Base-by-base conservation (phyloP, 2,113 vertebrate genomes). In the Galemys pyrenaicus region DNA sequence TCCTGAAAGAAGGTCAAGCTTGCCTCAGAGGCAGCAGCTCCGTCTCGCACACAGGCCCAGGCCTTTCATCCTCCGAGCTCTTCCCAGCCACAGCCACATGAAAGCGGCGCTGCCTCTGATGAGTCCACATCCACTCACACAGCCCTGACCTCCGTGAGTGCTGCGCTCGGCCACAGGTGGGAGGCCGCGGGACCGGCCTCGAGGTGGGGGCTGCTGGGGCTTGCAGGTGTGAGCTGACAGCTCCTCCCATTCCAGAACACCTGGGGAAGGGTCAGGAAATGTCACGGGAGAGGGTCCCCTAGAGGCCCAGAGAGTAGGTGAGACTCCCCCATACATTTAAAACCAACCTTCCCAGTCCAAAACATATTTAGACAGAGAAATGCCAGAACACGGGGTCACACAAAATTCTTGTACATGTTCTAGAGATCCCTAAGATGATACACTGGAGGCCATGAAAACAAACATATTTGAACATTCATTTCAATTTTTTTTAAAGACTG, bases 1-100 rank as follows among this genome's bases (percentile, higher is more conserved):
- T 84, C 71, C 58, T 67, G 17, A 22, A 32, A 37, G 82, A 84
- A 77, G 51, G 85, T 88, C 82, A 56, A 19, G 1, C 32, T 5
- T 0, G 1, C 83, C 46, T 12, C 74, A 51, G 41, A n/a, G 0
- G 1, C 46, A 73, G 24, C 3, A n/a, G 37, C 28, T 58, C 65
- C 13, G 8, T n/a, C 26, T 22, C 32, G 46, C 81, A 35, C 5
- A 67, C 51, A 24, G 49, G 49, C 9, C 39, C 6, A 0, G 2
- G 44, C 24, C 94, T 93, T 58, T 60, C 28, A 30, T 41, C 73
- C n/a, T 22, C 51, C 22, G 5, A 65, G 49, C 75, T 68, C 64
- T 20, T 46, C 49, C 73, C 60, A 60, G n/a, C 8, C 67, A 17
- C 13, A 71, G 10, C n/a, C 7, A 39, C 73, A 37, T 4, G 39